Evolutionary conservation across 2,113 vertebrate species (phyloP).

Genomic region (Lontra canadensis): DNA sequence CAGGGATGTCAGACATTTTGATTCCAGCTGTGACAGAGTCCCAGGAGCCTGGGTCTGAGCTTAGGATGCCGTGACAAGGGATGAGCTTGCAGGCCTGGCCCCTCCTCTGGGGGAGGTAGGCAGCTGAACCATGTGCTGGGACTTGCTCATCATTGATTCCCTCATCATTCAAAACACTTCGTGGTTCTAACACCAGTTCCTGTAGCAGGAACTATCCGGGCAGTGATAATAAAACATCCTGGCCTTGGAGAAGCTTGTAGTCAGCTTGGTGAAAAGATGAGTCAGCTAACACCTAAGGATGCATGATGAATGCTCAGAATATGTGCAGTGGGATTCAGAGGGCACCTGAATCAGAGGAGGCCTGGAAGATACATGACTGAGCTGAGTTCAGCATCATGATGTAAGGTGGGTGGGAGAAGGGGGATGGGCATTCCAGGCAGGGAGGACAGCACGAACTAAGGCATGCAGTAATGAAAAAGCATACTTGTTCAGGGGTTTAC

Average conservation of each 20-base stretch:
- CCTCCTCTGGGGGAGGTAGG: not conserved
- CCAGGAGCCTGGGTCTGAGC: not conserved
- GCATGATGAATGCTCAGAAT: not conserved
- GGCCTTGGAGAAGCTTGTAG: not conserved
- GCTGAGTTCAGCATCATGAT: not conserved
- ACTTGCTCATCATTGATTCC: not conserved
- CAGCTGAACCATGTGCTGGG: not conserved
- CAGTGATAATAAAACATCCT: not conserved
- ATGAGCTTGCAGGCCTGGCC: not conserved
- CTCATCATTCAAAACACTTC: not conserved
- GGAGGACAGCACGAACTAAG: not conserved
- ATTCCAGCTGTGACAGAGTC: not conserved
- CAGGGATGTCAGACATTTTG: not conserved
- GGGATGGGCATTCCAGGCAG: not conserved
- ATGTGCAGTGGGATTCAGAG: not conserved
- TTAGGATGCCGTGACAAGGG: not conserved
- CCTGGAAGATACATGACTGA: not conserved
- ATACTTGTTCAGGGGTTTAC: not conserved
- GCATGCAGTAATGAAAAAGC: not conserved
- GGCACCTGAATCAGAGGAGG: not conserved
- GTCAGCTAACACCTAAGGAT: not conserved
- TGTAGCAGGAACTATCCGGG: not conserved
- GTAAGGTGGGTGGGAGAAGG: not conserved
- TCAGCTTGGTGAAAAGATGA: not conserved
- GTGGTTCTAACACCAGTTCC: not conserved